phyloP scores from a whole-genome alignment of 2,888 invertebrate species.

The Rhamnusium bicolor region DNA sequence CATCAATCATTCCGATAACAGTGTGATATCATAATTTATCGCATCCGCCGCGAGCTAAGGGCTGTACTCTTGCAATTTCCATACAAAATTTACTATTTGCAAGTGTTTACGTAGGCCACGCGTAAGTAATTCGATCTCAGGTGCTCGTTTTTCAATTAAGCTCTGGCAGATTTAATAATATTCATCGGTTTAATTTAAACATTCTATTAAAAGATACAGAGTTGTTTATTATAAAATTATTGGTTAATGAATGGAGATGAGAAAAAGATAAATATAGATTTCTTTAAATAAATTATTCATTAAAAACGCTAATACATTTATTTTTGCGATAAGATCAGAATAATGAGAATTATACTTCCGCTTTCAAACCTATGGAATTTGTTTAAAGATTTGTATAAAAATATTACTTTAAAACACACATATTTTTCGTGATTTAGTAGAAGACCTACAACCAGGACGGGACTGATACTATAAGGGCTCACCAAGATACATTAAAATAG shows the following conservation, averaged over 20 bases:
- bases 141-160: conserved; percentile 63
- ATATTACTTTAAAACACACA: too few relatives aligned
- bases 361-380: too few relatives aligned
- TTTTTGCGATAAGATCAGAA: background rate
- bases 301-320: background rate
- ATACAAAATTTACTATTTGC: conserved; percentile 62
- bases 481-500: too few relatives aligned
- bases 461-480: too few relatives aligned
- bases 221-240: conserved; percentile 12
- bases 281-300: conserved; percentile 5
- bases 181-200: conserved; percentile 16
- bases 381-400: too few relatives aligned
- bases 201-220: conserved; percentile 5
- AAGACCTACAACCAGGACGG: too few relatives aligned
- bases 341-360: too few relatives aligned
- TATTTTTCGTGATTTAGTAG: too few relatives aligned
- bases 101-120: conserved; percentile 59
- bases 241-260: background rate
- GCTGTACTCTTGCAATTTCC: conserved; percentile 59
- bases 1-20: conserved; percentile 23
- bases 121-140: conserved; percentile 58
- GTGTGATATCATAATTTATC: conserved; percentile 59
- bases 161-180: background rate
- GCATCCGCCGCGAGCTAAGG: conserved; percentile 50
- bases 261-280: background rate